phyloP scores from a whole-genome alignment of 2,888 invertebrate species.

The Galerucella calmariensis region DNA sequence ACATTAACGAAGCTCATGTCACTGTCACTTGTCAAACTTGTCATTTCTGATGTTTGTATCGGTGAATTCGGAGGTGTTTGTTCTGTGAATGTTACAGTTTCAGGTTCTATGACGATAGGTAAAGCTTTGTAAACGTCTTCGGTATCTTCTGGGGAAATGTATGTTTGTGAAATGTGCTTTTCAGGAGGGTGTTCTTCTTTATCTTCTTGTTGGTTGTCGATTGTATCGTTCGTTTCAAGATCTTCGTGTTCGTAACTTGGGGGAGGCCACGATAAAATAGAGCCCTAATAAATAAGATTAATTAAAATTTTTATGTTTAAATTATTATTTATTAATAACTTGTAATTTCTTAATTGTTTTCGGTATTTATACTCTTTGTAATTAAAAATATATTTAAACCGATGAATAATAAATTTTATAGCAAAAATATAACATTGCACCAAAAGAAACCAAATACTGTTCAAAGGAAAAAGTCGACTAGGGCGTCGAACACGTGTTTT shows the following conservation, averaged over 20 bases:
- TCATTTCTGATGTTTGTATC: constrained; percentile 20
- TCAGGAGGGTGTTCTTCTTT: neutral
- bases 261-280: neutral
- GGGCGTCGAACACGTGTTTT: too few relatives aligned
- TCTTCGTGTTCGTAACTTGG: neutral
- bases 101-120: constrained; percentile 38
- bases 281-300: neutral
- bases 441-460: too few relatives aligned
- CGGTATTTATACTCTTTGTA: neutral
- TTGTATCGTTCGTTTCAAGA: too few relatives aligned
- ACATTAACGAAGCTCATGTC: constrained; percentile 61
- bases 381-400: neutral
- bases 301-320: neutral
- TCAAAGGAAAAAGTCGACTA: too few relatives aligned
- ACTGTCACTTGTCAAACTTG: constrained; percentile 59
- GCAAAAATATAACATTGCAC: too few relatives aligned
- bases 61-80: constrained; percentile 17
- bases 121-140: constrained; percentile 43
- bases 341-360: constrained; percentile 2
- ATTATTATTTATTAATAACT: neutral
- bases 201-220: neutral
- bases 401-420: too few relatives aligned
- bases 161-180: constrained; percentile 13
- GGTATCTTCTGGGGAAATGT: constrained; percentile 17
- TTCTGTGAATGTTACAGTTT: constrained; percentile 10